Conservation (phyloP, 2,797 vertebrate genomes). For the Sternotherus odoratus region DNA sequence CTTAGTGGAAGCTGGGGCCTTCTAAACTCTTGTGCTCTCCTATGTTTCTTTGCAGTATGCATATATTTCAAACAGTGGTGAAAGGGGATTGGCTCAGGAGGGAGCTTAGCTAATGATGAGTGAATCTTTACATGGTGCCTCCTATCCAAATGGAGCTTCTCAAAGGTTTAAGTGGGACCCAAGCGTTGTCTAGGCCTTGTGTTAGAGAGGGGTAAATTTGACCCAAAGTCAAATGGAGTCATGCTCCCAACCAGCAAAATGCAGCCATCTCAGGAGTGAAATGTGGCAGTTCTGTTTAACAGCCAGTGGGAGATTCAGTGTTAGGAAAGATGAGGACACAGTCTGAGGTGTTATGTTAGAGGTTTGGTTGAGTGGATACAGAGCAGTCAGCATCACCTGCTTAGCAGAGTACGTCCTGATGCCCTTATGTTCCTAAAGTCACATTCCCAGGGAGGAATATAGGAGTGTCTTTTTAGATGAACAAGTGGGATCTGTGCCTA, state of each 20-base stretch:
- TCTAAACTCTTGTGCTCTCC: background rate
- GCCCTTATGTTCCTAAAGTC: background rate
- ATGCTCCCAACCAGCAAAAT: too few relatives aligned
- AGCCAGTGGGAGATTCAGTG: background rate
- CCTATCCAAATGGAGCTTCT: background rate
- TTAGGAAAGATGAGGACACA: background rate
- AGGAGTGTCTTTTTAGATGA: background rate
- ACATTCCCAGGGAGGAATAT: background rate
- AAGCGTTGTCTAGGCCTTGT: background rate
- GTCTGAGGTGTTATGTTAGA: background rate
- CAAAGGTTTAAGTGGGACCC: background rate
- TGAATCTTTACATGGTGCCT: accelerated
- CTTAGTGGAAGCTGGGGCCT: too few relatives aligned
- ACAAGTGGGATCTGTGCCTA: background rate
- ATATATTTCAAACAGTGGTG: background rate
- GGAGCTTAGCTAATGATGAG: background rate
- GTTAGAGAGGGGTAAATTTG: background rate
- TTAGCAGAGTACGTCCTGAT: background rate
- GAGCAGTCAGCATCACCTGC: too few relatives aligned
- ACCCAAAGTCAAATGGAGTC: background rate
- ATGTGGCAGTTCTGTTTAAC: background rate
- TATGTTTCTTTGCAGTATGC: background rate
- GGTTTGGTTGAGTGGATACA: background rate
- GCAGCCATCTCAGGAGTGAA: background rate
- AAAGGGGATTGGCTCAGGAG: background rate